A percentile compares a stretch with the other conserved stretches of the same genome.
These are phyloP conservation scores for Poecilia picta DNA, from an alignment of 2,797 vertebrate species.

Conservation along the genomic window DNA sequence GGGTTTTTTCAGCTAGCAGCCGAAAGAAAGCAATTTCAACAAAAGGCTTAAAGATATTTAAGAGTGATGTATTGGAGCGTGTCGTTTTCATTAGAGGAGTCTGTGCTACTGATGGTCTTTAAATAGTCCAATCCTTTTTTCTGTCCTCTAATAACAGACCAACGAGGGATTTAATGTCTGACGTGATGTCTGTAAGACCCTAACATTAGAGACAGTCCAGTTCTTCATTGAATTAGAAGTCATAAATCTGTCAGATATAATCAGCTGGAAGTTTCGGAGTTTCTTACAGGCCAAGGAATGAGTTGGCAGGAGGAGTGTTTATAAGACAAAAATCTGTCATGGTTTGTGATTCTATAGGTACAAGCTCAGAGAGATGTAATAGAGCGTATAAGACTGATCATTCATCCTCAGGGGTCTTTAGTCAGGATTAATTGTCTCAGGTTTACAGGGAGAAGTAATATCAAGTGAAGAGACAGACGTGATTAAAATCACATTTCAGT, in stretches of 20 bases:
- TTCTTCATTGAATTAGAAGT: slow-evolving; percentile 16
- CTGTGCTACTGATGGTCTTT: slow-evolving; percentile 11
- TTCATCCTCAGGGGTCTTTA: slow-evolving; percentile 58
- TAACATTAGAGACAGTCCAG: slow-evolving; percentile 6
- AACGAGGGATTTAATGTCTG: slow-evolving; percentile 6
- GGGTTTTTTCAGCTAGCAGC: background rate
- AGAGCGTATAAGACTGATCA: slow-evolving; percentile 48
- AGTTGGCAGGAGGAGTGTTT: slow-evolving; percentile 3
- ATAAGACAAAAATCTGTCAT: slow-evolving; percentile 12
- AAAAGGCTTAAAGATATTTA: slow-evolving; percentile 1
- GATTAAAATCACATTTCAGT: slow-evolving; percentile 45
- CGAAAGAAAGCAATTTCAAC: background rate
- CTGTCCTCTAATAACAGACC: slow-evolving; percentile 6
- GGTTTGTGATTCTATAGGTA: slow-evolving; percentile 39
- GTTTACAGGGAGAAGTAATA: slow-evolving; percentile 51
- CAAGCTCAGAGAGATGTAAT: slow-evolving; percentile 49
- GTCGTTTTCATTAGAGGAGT: background rate
- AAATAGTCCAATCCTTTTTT: slow-evolving; percentile 10
- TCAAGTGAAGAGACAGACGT: slow-evolving; percentile 41
- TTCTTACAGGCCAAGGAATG: background rate
- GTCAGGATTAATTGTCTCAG: slow-evolving; percentile 50
- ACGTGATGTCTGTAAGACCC: slow-evolving; percentile 16
- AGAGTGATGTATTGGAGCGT: background rate
- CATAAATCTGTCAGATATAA: slow-evolving; percentile 17
- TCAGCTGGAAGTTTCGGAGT: slow-evolving; percentile 2